phyloP scores from a whole-genome alignment of 2,113 vertebrate genomes.

The Mobula birostris region DNA sequence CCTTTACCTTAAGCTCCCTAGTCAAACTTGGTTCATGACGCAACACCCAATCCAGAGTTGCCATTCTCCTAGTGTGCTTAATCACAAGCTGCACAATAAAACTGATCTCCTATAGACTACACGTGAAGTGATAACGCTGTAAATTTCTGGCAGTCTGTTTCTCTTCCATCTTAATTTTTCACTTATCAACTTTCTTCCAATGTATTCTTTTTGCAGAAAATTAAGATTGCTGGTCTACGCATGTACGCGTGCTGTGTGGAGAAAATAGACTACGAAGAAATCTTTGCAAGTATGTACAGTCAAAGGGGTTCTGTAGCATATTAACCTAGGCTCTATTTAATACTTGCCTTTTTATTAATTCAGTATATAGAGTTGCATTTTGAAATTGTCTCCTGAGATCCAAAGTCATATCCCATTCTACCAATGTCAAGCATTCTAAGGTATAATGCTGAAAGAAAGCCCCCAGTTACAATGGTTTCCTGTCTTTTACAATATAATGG shows the following conservation, averaged over 20 bases:
- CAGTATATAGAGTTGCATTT: neutral
- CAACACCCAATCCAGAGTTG: no score
- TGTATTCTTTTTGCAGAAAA: conserved; percentile 65
- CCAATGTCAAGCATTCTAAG: neutral
- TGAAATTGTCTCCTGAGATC: neutral
- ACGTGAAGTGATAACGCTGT: neutral
- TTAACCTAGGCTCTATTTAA: neutral
- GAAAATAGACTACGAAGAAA: conserved; percentile 88
- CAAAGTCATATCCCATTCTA: neutral
- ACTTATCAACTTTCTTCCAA: neutral
- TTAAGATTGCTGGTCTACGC: conserved; percentile 90
- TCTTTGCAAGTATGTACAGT: conserved; percentile 83
- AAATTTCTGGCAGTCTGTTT: neutral
- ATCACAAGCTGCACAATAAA: no score
- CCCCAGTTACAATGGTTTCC: no score
- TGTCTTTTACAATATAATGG: no score
- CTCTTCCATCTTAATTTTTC: neutral
- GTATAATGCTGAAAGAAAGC: no score
- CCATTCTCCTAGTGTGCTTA: no score
- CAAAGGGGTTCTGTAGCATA: neutral
- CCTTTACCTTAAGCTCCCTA: no score
- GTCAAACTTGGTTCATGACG: no score
- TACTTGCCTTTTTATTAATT: neutral
- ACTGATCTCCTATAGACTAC: neutral
- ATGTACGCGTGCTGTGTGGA: conserved; percentile 98